These are phyloP conservation scores for Scomber scombrus DNA, from an alignment of 2,113 vertebrate species.

Conservation along the genomic window DNA sequence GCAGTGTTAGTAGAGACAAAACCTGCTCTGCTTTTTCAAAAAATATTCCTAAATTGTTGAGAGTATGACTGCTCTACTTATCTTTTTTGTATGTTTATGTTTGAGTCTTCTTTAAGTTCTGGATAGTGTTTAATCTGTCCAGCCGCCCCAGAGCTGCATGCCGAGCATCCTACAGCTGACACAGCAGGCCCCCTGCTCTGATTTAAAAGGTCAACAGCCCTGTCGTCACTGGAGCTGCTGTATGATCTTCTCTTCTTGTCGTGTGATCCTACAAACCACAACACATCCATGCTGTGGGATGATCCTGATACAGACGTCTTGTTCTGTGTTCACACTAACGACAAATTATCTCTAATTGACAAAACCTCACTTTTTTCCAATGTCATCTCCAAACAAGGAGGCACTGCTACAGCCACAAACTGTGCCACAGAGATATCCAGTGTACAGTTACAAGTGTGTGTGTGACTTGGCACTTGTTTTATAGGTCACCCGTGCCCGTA, in stretches of 20 bases:
- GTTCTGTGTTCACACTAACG: too few species aligned
- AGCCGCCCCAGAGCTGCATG: background rate
- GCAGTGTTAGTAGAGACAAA: background rate
- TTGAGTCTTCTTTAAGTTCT: background rate
- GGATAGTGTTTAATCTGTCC: conserved; percentile 15
- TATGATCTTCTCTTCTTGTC: background rate
- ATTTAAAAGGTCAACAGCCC: conserved; percentile 32
- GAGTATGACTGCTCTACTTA: background rate
- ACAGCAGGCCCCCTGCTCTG: background rate
- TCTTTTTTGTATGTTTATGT: conserved; percentile 25
- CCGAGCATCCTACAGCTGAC: conserved; percentile 15
- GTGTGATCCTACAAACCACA: background rate
- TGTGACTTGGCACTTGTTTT: background rate
- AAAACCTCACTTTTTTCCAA: too few species aligned
- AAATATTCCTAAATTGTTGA: background rate
- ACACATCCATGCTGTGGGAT: background rate
- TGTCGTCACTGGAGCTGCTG: conserved; percentile 1
- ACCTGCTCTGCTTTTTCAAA: background rate
- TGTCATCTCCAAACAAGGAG: too few species aligned
- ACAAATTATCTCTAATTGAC: background rate
- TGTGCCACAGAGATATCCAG: too few species aligned
- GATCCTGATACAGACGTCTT: background rate
- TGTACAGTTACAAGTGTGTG: too few species aligned
- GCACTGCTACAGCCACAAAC: too few species aligned
- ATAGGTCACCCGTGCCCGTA: too few species aligned